Conservation (phyloP, 2,888 invertebrate species). For the Pecten maximus region DNA sequence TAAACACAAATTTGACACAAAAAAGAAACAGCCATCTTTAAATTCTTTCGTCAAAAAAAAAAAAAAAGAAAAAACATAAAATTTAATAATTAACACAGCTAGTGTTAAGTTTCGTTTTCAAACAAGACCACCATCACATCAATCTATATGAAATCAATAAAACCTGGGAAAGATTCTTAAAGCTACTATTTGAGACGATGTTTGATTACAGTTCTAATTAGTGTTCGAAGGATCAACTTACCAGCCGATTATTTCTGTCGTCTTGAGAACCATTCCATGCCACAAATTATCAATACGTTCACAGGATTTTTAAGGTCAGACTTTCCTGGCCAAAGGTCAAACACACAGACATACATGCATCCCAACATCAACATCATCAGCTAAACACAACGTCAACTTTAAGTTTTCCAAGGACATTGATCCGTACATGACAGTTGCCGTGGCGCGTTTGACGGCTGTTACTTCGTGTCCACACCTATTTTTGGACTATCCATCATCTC, state of each 20-base stretch:
- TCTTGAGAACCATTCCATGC: background rate
- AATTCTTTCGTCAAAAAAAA: background rate
- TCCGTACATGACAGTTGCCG: background rate
- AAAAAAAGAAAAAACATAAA: no score
- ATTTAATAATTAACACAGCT: background rate
- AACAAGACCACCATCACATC: background rate
- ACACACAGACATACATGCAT: background rate
- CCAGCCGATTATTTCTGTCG: background rate
- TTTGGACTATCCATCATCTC: background rate
- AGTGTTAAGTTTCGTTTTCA: background rate
- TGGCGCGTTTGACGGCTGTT: background rate
- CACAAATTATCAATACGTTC: background rate
- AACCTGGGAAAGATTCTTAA: background rate
- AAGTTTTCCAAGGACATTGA: background rate
- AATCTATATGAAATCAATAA: background rate
- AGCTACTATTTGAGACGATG: background rate
- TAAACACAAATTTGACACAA: no score
- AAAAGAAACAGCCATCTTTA: no score
- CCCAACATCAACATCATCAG: background rate
- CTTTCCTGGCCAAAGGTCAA: background rate
- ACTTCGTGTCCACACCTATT: background rate
- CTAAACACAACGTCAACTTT: background rate
- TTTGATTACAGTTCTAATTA: background rate
- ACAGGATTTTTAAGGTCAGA: background rate
- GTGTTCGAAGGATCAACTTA: background rate